Conservation (phyloP, 2,888 invertebrate species). For the Asteroscopus sphinx region DNA sequence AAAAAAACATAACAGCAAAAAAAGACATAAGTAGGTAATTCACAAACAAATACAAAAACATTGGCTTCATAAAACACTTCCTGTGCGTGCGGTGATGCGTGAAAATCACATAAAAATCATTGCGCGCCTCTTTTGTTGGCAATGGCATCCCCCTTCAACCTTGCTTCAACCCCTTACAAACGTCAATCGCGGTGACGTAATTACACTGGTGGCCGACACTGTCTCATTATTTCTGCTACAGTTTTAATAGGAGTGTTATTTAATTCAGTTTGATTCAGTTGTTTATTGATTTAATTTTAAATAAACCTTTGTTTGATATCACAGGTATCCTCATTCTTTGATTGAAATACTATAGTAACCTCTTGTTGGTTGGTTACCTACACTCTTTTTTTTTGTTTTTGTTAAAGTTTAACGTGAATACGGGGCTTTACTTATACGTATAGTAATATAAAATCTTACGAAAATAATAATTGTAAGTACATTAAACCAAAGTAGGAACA, state of each 20-base stretch:
- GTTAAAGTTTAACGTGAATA: no score
- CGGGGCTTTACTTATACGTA: no score
- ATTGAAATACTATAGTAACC: no score
- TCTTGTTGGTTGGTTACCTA: no score
- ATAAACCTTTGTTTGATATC: no score
- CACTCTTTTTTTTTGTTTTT: no score
- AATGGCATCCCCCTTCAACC: constrained; percentile 67
- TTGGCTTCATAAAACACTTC: constrained; percentile 47
- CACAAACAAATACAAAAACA: constrained; percentile 43
- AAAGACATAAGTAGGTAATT: no score
- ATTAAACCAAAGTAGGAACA: no score
- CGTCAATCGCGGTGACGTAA: constrained; percentile 63
- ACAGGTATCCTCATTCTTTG: no score
- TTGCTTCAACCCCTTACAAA: no score
- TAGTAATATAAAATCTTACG: no score
- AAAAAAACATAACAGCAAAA: background rate
- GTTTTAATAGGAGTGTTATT: constrained; percentile 17
- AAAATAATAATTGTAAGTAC: no score
- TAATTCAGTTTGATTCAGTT: constrained; percentile 16
- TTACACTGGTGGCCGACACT: constrained; percentile 60
- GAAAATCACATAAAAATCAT: constrained; percentile 85
- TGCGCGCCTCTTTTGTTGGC: constrained; percentile 71
- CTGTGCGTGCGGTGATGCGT: constrained; percentile 68
- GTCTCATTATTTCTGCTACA: constrained; percentile 36
- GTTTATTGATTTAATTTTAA: background rate